phyloP scores from a whole-genome alignment of 2,888 invertebrate species.

The Bugulina stolonifera region DNA sequence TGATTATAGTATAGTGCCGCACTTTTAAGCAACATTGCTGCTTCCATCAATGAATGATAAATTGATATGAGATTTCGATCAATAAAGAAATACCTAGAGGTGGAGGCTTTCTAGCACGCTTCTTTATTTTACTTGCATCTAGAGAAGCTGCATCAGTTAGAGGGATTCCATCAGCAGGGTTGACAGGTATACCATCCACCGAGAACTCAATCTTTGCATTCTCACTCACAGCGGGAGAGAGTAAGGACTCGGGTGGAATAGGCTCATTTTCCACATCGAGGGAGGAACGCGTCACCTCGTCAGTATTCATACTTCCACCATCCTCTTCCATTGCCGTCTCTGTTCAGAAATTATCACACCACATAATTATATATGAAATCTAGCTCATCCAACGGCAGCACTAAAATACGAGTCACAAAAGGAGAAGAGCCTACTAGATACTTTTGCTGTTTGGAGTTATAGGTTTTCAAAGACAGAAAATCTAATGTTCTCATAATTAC shows the following conservation, averaged over 20 bases:
- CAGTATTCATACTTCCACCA: background rate
- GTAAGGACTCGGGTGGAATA: background rate
- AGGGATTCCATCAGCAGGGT: background rate
- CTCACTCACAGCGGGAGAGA: conserved; percentile 2
- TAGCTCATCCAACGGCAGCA: too few relatives aligned
- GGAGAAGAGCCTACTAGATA: too few relatives aligned
- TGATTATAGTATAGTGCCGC: too few relatives aligned
- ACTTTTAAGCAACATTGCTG: too few relatives aligned
- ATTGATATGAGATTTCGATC: too few relatives aligned
- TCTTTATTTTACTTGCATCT: conserved; percentile 7
- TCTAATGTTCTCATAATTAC: too few relatives aligned
- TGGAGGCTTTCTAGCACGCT: conserved; percentile 17
- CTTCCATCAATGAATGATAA: too few relatives aligned
- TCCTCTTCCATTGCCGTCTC: conserved; percentile 18
- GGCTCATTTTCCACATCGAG: background rate
- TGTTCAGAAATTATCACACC: too few relatives aligned
- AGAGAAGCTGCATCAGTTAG: background rate
- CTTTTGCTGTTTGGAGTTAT: too few relatives aligned
- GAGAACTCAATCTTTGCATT: background rate
- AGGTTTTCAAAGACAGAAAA: too few relatives aligned
- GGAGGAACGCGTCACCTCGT: background rate
- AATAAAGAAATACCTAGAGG: conserved; percentile 5
- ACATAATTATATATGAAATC: too few relatives aligned
- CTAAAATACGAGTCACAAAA: too few relatives aligned
- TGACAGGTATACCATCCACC: background rate